A percentile compares a stretch with the other conserved stretches of the same genome.
These are phyloP conservation scores for Patella caerulea DNA, from an alignment of 2,888 invertebrate genomes.

Conservation along the genomic window DNA sequence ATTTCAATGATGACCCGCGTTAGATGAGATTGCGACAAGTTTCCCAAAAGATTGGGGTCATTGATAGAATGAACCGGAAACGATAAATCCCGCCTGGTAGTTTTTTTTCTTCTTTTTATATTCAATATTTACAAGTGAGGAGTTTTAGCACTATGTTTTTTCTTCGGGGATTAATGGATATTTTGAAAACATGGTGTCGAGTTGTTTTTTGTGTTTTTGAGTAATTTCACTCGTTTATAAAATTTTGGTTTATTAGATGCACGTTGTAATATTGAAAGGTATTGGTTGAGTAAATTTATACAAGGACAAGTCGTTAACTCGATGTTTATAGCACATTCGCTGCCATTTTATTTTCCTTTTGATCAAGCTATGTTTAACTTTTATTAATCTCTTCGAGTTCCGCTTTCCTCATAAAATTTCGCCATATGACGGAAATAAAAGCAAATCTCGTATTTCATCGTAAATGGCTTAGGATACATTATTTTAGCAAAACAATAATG, in stretches of 20 bases:
- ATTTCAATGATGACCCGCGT: background rate
- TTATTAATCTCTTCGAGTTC: constrained; percentile 5
- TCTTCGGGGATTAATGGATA: background rate
- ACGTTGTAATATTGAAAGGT: background rate
- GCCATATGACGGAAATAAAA: too few relatives aligned
- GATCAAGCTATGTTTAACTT: constrained; percentile 4
- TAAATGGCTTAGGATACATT: background rate
- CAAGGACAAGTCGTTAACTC: background rate
- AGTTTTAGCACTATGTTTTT: background rate
- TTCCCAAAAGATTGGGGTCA: constrained; percentile 1
- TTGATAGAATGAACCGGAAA: constrained; percentile 8
- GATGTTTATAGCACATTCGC: background rate
- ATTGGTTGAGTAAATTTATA: background rate
- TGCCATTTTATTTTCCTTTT: constrained; percentile 7
- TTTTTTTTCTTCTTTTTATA: background rate
- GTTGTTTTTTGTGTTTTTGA: too few relatives aligned
- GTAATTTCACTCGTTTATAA: background rate
- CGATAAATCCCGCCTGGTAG: background rate
- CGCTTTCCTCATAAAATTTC: background rate
- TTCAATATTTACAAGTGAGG: background rate
- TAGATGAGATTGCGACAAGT: background rate
- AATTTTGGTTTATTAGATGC: background rate
- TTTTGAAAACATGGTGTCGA: too few relatives aligned
- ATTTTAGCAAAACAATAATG: background rate
- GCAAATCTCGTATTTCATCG: background rate